Percentiles rank a stretch among this genome's conserved stretches.
Conservation (phyloP, 2,888 invertebrate genomes). For the Drosophila demipolita region DNA sequence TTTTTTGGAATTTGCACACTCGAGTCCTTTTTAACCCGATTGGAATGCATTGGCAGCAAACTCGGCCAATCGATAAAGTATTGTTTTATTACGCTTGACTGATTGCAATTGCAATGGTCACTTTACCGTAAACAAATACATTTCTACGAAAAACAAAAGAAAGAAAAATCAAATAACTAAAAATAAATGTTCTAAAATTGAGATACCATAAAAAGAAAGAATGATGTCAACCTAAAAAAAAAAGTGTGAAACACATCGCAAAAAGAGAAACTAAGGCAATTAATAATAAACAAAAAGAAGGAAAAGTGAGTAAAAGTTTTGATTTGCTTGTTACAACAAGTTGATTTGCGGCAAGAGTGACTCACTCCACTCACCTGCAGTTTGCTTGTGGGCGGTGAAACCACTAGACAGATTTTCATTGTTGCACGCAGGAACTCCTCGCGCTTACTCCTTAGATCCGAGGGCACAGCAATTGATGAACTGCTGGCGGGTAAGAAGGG, state of each 20-base stretch:
- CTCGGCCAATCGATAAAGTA: conserved; percentile 34
- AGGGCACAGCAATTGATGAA: conserved; percentile 66
- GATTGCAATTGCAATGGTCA: background rate
- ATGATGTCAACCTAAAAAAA: conserved; percentile 1
- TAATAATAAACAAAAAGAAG: conserved; percentile 2
- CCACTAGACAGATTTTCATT: conserved; percentile 91
- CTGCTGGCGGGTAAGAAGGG: conserved; percentile 78
- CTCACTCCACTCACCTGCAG: conserved; percentile 85
- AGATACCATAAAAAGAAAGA: conserved; percentile 6
- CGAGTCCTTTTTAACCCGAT: conserved; percentile 18
- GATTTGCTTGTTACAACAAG: conserved; percentile 59
- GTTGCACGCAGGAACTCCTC: conserved; percentile 90
- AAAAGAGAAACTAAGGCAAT: background rate
- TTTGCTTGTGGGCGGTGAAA: conserved; percentile 88
- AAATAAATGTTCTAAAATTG: conserved; percentile 1
- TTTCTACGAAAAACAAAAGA: background rate
- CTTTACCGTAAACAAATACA: conserved; percentile 4
- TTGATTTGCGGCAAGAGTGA: conserved; percentile 31
- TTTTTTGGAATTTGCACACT: conserved; percentile 2
- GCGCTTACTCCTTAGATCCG: conserved; percentile 85
- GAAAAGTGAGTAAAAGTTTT: conserved; percentile 36
- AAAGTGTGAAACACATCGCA: conserved; percentile 4
- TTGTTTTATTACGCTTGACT: conserved; percentile 24
- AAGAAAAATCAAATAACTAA: background rate
- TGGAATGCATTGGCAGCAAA: conserved; percentile 25